Conservation (phyloP, 1,140 invertebrate genomes). For the Ips nitidus region DNA sequence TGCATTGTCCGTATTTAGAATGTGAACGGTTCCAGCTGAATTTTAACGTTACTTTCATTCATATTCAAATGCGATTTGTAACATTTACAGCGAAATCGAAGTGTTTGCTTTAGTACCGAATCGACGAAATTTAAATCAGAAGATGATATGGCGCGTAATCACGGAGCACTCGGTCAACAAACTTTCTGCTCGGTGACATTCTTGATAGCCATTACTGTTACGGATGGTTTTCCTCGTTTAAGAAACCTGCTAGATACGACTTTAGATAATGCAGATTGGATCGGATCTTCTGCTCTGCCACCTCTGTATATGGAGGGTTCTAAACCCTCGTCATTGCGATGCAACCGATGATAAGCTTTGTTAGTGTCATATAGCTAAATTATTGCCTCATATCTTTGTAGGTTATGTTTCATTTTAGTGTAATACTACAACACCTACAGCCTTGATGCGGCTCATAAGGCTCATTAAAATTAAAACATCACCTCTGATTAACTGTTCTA, state of each 20-base stretch:
- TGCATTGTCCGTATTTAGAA: constrained; percentile 19
- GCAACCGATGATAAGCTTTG: background rate
- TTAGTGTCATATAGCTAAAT: background rate
- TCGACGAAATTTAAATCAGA: background rate
- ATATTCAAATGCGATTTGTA: constrained; percentile 9
- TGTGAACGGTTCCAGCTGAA: constrained; percentile 6
- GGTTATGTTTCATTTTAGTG: no score
- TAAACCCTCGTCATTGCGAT: background rate
- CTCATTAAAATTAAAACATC: no score
- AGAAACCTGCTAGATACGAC: constrained; percentile 4
- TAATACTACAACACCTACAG: no score
- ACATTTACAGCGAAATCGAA: background rate
- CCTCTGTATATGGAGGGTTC: background rate
- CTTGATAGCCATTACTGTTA: constrained; percentile 11
- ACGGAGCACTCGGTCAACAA: constrained; percentile 5
- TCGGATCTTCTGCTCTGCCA: background rate
- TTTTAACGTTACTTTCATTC: constrained; percentile 15
- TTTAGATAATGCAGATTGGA: constrained; percentile 1
- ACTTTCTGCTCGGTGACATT: constrained; percentile 8
- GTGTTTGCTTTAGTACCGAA: background rate
- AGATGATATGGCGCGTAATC: background rate
- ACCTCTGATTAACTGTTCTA: no score
- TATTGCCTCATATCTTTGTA: background rate
- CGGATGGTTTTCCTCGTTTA: constrained; percentile 7
- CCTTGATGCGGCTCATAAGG: no score